These are phyloP conservation scores for Thelaira solivaga DNA, from an alignment of 2,888 invertebrate species.

Conservation along the genomic window DNA sequence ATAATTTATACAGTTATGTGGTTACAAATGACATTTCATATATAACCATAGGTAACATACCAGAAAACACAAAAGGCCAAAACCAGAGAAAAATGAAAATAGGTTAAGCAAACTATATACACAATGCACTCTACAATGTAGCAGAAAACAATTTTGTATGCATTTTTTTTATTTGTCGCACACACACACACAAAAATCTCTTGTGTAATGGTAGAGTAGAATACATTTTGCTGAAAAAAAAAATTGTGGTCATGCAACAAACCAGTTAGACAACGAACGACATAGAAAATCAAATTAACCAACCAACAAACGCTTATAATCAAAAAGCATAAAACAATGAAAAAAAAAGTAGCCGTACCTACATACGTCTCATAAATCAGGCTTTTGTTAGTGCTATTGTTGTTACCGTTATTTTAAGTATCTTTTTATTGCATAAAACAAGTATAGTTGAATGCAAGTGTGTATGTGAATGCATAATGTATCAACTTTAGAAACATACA, in stretches of 20 bases:
- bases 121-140: conserved; percentile 8
- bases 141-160: no score
- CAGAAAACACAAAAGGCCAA: neutral
- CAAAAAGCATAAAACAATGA: no score
- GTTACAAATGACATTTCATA: conserved; percentile 54
- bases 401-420: conserved; percentile 8
- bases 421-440: conserved; percentile 11
- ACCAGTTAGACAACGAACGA: conserved; percentile 4
- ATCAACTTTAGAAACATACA: conserved; percentile 15
- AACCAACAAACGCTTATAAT: conserved; percentile 33
- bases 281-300: neutral
- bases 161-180: no score
- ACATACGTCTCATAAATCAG: conserved; percentile 60
- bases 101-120: conserved; percentile 8
- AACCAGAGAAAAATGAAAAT: neutral
- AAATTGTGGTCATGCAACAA: neutral
- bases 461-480: neutral
- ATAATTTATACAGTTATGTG: conserved; percentile 55
- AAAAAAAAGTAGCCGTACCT: conserved; percentile 43
- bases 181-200: neutral
- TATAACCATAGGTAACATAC: conserved; percentile 36
- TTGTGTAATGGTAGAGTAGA: neutral
- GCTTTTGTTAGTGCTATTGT: conserved; percentile 43
- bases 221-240: conserved; percentile 4
- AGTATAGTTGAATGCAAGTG: neutral